These are phyloP conservation scores for Vicugna pacos DNA, from an alignment of 2,113 vertebrate genomes.

Conservation along the genomic window DNA sequence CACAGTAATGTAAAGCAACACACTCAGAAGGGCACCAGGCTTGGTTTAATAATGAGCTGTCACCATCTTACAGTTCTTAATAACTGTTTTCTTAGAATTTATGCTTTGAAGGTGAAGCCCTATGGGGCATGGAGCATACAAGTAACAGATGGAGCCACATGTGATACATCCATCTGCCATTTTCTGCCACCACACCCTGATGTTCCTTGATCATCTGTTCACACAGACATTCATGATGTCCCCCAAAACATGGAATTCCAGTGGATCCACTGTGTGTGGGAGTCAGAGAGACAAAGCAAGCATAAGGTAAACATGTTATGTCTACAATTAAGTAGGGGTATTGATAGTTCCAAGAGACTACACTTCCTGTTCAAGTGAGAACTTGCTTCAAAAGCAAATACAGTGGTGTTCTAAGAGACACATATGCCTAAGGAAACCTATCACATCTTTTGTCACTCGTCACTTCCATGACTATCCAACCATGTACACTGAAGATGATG, in stretches of 20 bases:
- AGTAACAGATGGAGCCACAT: not conserved
- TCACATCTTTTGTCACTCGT: not conserved
- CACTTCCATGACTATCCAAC: not conserved
- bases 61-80: not conserved
- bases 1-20: rapidly evolving
- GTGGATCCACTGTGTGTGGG: rapidly evolving
- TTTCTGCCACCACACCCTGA: not conserved
- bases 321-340: not conserved
- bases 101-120: not conserved
- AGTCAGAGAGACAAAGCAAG: not conserved
- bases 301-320: not conserved
- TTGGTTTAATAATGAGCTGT: not conserved
- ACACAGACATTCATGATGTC: not conserved
- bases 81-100: not conserved
- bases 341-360: not conserved
- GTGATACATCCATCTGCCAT: not conserved
- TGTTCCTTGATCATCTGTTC: not conserved
- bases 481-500: not conserved
- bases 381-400: not conserved
- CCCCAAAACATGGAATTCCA: not conserved
- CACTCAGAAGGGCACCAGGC: not conserved
- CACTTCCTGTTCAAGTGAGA: not conserved
- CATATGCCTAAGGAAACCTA: not conserved
- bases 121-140: not conserved
- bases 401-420: not conserved